A percentile compares a stretch with the other conserved stretches of the same genome.
phyloP scores from a whole-genome alignment of 2,797 vertebrate genomes.

The Oreonectes daqikongensis region DNA sequence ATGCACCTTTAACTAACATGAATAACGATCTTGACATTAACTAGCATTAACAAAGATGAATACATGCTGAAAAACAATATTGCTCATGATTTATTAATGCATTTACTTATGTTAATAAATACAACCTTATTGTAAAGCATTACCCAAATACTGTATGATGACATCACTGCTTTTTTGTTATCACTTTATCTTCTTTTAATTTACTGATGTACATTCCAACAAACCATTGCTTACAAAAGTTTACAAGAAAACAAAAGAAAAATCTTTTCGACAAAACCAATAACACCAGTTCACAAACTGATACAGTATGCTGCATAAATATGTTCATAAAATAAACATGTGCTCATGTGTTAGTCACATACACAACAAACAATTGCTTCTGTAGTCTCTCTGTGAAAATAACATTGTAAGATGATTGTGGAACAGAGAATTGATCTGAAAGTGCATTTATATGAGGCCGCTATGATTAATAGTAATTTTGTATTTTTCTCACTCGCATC shows the following conservation, averaged over 20 bases:
- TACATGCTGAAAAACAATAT: too few relatives aligned
- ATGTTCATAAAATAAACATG: background rate
- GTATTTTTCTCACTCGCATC: constrained; percentile 7
- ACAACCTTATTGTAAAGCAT: too few relatives aligned
- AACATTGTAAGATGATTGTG: background rate
- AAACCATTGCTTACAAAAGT: background rate
- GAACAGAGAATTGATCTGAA: constrained; percentile 24
- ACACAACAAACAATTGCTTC: constrained; percentile 2
- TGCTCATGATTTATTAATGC: too few relatives aligned
- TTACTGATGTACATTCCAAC: background rate
- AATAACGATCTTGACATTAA: too few relatives aligned
- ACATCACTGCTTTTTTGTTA: too few relatives aligned
- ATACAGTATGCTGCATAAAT: background rate
- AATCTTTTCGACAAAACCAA: constrained; percentile 4
- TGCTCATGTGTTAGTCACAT: background rate
- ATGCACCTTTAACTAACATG: too few relatives aligned
- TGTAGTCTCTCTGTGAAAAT: constrained; percentile 2
- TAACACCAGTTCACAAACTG: background rate
- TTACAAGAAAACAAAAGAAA: background rate
- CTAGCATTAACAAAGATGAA: too few relatives aligned
- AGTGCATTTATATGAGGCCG: constrained; percentile 8
- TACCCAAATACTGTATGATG: too few relatives aligned
- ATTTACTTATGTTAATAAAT: too few relatives aligned
- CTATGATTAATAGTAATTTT: constrained; percentile 21
- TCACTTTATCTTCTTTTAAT: too few relatives aligned